Percentiles rank a stretch among this genome's conserved stretches.
Evolutionary conservation across 2,113 vertebrate species (phyloP).

Genomic region (Argyrosomus japonicus): DNA sequence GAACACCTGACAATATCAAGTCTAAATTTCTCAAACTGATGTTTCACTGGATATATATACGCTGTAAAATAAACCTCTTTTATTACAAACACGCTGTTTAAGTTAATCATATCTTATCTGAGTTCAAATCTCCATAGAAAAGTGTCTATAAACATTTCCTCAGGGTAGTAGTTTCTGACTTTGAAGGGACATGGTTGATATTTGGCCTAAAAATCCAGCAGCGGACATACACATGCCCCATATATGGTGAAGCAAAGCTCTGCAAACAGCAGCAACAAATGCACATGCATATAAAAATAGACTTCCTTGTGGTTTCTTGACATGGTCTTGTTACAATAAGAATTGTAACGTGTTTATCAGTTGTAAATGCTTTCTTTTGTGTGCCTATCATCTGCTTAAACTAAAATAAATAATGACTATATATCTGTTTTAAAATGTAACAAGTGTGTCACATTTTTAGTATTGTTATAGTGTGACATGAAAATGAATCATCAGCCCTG

Average conservation of each 20-base stretch:
- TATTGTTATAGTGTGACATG: background rate
- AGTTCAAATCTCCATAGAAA: background rate
- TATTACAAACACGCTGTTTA: background rate
- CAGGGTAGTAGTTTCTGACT: background rate
- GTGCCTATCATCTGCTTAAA: background rate
- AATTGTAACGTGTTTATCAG: background rate
- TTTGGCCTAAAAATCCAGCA: slow-evolving; percentile 10
- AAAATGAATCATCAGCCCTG: slow-evolving; percentile 13
- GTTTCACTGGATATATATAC: background rate
- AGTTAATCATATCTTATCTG: too few relatives aligned
- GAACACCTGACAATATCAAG: background rate
- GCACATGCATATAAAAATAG: background rate
- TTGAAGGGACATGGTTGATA: background rate
- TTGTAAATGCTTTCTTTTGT: background rate
- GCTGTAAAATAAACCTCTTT: background rate
- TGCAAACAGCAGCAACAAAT: background rate
- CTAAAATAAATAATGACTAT: background rate
- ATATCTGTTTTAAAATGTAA: background rate
- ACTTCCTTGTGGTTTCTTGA: background rate
- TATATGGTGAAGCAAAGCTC: too few relatives aligned
- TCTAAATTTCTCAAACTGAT: background rate
- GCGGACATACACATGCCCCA: background rate
- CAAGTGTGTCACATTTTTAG: background rate
- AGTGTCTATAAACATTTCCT: background rate
- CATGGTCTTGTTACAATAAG: background rate